Base-by-base conservation (phyloP, 2,888 invertebrate genomes). In the Dilophus febrilis region DNA sequence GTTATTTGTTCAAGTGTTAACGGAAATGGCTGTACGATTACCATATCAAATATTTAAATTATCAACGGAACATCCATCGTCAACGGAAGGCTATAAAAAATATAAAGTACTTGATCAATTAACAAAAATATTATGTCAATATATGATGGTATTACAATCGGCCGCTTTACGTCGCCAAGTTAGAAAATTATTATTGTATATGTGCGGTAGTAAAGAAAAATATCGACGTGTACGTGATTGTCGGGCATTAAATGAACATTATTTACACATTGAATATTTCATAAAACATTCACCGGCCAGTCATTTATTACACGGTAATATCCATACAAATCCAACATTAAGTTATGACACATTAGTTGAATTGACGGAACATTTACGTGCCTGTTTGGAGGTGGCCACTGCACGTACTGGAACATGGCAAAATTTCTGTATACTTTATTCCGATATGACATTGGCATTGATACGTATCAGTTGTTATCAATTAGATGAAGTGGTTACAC, bases 321-420 rank as follows among this genome's bases (percentile, higher is more conserved):
- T 14, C 17, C 11, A 43, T 17, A 35, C 45, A 46, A 53, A 36
- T 48, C 58, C 61, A 2, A 57, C 77, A 46, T 67, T 90, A 13
- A 74, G 82, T 0, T 94, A 94, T 53, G 91, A 94, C 59, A 77
- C 82, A 5, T 71, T 94, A n/a, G 91, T 94, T 5, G 84, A 85
- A 49, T 70, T 95, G 41, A 90, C 95, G 53, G 95, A 95, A 51
- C 91, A 94, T 60, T 66, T 97, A 45, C 92, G 94, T 59, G 81
- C 85, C 4, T 92, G 94, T 51, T 77, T 85, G 38, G 95, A 97
- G 60, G 86, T 95, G 42, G 92, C 92, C 28, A 75, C 80, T 38
- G 77, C 80, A 39, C 78, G 95, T 40, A 88, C 91, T 0, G 80
- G 84, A 48, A 95, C 95, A 66, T 97, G 95, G 95, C 94, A 95